Evolutionary conservation across 2,888 invertebrate species (phyloP).

Genomic region (Chromoteleia sp.): DNA sequence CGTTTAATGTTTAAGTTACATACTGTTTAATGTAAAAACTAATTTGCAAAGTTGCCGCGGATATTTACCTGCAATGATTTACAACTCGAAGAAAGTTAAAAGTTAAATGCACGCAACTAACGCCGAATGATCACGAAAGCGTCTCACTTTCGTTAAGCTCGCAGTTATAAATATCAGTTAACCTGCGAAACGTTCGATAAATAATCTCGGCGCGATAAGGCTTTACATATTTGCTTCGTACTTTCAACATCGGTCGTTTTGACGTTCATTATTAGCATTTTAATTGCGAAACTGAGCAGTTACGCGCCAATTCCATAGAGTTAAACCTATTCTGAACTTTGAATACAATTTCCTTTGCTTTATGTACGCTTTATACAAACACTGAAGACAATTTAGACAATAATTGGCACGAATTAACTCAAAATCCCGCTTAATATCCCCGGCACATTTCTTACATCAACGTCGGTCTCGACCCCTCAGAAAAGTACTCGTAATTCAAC

Average conservation of each 20-base stretch:
- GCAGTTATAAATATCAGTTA: conserved; percentile 25
- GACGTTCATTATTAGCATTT: no score
- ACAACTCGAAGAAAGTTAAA: conserved; percentile 1
- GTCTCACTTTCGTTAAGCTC: conserved; percentile 10
- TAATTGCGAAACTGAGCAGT: no score
- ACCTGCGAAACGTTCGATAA: conserved; percentile 18
- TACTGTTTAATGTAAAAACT: conserved; percentile 9
- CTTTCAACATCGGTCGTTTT: no score
- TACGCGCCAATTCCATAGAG: no score
- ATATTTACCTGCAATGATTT: conserved; percentile 16
- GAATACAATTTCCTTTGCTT: background rate
- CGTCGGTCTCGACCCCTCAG: background rate
- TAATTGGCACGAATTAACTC: conserved; percentile 5
- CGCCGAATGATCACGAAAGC: conserved; percentile 1
- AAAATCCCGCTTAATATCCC: background rate
- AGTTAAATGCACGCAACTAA: background rate
- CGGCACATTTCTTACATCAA: background rate
- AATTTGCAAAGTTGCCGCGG: background rate
- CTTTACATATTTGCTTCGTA: background rate
- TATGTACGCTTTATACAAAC: background rate
- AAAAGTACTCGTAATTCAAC: conserved; percentile 3
- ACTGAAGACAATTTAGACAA: background rate
- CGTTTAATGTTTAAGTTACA: no score
- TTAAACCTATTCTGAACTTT: background rate
- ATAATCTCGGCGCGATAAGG: conserved; percentile 24